phyloP scores from a whole-genome alignment of 2,888 invertebrate species.

The Andrena hattorfiana region DNA sequence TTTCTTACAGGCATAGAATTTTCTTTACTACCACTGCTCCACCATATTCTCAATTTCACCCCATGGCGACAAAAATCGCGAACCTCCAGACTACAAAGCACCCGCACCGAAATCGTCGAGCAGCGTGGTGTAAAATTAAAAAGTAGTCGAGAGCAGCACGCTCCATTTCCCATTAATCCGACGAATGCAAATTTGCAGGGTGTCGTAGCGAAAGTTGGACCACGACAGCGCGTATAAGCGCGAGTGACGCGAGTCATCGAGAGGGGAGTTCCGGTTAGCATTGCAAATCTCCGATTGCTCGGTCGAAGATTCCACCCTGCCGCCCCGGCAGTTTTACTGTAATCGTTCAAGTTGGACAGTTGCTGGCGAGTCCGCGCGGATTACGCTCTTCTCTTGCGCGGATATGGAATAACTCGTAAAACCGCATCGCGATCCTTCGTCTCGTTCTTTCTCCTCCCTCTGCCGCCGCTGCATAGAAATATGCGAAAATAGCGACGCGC shows the following conservation, averaged over 20 bases:
- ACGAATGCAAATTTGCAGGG: conserved; percentile 22
- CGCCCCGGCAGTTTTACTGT: conserved; percentile 57
- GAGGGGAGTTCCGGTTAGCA: conserved; percentile 50
- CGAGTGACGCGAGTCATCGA: conserved; percentile 4
- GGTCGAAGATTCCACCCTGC: conserved; percentile 29
- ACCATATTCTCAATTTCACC: background rate
- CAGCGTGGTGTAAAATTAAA: conserved; percentile 3
- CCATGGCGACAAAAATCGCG: background rate
- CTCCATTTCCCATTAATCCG: conserved; percentile 7
- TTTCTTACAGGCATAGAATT: too few species aligned
- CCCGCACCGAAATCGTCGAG: background rate
- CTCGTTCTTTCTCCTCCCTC: conserved; percentile 17
- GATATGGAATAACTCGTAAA: conserved; percentile 69
- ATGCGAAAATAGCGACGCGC: conserved; percentile 63
- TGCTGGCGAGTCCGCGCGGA: conserved; percentile 63
- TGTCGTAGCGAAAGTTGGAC: conserved; percentile 3
- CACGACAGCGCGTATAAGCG: conserved; percentile 12
- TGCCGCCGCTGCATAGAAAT: conserved; percentile 60
- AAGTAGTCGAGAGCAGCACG: background rate
- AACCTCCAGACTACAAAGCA: background rate
- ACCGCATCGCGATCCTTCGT: conserved; percentile 58
- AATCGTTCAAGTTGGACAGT: conserved; percentile 72
- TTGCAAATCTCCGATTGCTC: conserved; percentile 62
- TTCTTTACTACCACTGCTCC: too few species aligned
- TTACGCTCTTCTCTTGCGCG: conserved; percentile 58